phyloP scores from a whole-genome alignment of 2,797 vertebrate species.

The Rhinogobio ventralis region DNA sequence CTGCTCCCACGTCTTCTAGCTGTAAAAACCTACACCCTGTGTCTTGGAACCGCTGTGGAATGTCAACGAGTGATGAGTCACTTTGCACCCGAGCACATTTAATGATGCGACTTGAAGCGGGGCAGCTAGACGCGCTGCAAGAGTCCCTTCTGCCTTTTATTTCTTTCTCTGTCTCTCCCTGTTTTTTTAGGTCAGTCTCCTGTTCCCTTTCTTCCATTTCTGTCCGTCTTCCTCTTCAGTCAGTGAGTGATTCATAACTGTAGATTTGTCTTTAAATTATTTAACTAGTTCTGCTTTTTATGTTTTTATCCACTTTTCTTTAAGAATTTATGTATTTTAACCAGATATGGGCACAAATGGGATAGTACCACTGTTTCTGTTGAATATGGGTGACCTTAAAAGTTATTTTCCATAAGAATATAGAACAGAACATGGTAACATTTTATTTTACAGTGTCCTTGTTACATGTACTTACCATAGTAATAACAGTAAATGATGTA shows the following conservation, averaged over 20 bases:
- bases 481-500: no score
- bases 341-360: constrained; percentile 4
- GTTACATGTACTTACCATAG: no score
- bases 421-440: background rate
- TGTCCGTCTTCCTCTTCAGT: constrained; percentile 1
- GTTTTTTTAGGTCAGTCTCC: constrained; percentile 29
- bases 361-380: background rate
- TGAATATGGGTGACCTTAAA: background rate
- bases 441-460: no score
- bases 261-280: constrained; percentile 35
- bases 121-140: background rate
- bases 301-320: background rate
- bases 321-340: background rate
- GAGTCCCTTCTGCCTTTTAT: constrained; percentile 21
- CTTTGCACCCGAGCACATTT: constrained; percentile 54
- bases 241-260: background rate
- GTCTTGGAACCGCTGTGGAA: constrained; percentile 56
- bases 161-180: background rate
- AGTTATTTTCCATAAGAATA: background rate
- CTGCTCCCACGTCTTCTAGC: background rate
- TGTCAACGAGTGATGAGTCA: constrained; percentile 67
- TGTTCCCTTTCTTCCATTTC: constrained; percentile 5
- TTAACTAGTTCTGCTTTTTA: constrained; percentile 3
- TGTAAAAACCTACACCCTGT: constrained; percentile 54
- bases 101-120: constrained; percentile 49